Evolutionary conservation across 2,797 vertebrate genomes (phyloP).

Genomic region (Tapera naevia): DNA sequence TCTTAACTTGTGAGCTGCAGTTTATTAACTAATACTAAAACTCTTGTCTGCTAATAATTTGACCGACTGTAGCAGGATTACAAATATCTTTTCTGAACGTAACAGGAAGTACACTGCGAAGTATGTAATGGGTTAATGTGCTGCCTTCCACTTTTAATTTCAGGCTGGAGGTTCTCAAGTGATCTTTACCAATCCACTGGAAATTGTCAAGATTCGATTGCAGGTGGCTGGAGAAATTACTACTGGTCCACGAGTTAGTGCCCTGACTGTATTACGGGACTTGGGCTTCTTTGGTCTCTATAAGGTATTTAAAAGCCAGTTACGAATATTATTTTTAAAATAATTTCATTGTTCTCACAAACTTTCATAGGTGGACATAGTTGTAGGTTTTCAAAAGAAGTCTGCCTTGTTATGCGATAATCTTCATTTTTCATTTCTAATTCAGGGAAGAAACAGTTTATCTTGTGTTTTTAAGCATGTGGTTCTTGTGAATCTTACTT

Average conservation of each 20-base stretch:
- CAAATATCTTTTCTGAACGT: not conserved
- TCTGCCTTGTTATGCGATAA: not conserved
- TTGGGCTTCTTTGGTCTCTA: conserved; percentile 89
- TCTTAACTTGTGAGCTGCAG: not conserved
- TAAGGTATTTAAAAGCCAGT: conserved; percentile 76
- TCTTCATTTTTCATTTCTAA: not conserved
- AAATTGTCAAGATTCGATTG: conserved; percentile 91
- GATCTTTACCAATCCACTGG: conserved; percentile 92
- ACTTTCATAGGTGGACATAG: not conserved
- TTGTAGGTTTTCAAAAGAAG: not conserved
- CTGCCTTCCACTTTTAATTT: conserved; percentile 22
- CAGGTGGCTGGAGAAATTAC: conserved; percentile 93
- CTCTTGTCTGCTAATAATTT: not conserved
- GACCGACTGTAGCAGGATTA: not conserved
- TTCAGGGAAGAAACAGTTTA: not conserved
- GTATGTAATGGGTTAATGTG: not conserved
- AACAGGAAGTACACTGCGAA: not conserved
- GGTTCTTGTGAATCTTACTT: not conserved
- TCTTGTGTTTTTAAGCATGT: not conserved
- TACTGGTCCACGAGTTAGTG: conserved; percentile 87
- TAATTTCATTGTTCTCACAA: not conserved
- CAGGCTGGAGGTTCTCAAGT: conserved; percentile 91
- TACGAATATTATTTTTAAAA: not conserved
- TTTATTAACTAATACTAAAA: not conserved
- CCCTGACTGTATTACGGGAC: conserved; percentile 83